Percentiles rank a stretch among this genome's conserved stretches.
Conservation (phyloP, 2,888 invertebrate species). For the Orchesella flavescens region DNA sequence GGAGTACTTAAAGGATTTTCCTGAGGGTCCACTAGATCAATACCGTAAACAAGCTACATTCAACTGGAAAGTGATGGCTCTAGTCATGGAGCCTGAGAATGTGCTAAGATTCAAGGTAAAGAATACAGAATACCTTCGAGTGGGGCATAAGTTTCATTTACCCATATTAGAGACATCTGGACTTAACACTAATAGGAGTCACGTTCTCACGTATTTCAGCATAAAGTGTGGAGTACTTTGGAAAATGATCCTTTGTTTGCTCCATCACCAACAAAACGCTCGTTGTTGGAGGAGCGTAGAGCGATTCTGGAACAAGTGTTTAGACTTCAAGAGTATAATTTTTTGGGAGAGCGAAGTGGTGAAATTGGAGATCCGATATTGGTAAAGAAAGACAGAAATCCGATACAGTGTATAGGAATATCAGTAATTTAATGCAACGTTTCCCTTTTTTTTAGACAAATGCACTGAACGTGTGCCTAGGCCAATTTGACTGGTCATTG, state of each 20-base stretch:
- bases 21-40: constrained; percentile 82
- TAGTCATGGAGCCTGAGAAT: constrained; percentile 86
- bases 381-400: constrained; percentile 53
- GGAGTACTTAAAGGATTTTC: constrained; percentile 73
- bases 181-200: too few relatives aligned
- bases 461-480: constrained; percentile 63
- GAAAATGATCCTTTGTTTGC: constrained; percentile 79
- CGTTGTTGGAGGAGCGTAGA: constrained; percentile 77
- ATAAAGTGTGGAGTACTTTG: constrained; percentile 78
- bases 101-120: constrained; percentile 85
- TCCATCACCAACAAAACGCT: constrained; percentile 75
- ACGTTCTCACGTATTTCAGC: constrained; percentile 73
- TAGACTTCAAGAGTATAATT: constrained; percentile 80
- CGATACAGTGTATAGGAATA: too few relatives aligned
- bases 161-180: too few relatives aligned
- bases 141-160: too few relatives aligned
- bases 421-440: neutral
- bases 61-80: constrained; percentile 88
- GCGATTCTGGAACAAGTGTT: constrained; percentile 79
- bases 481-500: constrained; percentile 70
- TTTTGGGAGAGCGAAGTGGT: constrained; percentile 75
- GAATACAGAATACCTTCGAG: neutral
- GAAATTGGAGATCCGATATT: constrained; percentile 67
- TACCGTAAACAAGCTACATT: constrained; percentile 88
- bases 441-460: constrained; percentile 34